Base-by-base conservation (phyloP, 2,113 vertebrate genomes). In the Eidolon helvum region DNA sequence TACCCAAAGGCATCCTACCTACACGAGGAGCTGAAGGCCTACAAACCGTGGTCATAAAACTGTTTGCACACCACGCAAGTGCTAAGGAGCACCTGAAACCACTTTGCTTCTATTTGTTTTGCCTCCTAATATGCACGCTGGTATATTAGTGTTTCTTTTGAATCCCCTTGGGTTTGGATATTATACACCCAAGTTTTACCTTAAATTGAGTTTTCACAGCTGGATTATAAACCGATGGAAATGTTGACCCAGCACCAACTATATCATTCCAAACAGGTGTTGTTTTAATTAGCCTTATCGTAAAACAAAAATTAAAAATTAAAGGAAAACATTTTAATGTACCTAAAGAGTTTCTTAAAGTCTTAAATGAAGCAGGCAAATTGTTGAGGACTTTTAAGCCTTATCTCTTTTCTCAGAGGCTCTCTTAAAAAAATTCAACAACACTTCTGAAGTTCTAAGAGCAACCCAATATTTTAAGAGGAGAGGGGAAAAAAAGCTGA, bases 211-310 rank as follows among this genome's bases (percentile, higher is more conserved):
- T 98, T 99, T 99, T 99, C 98, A 98, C 98, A 99, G 99, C 98
- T 99, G 99, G 97, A 96, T 98, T 97, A 98, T 98, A 98, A 99
- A 98, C 97, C 94, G 97, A 94, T 98, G 98, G 98, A 98, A 99
- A 99, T 98, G 97, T 98, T 99, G 98, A 98, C 98, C 96, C 93
- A 98, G 98, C 93, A 97, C 97, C 97, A 97, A 94, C 98, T 97
- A 66, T 98, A 98, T 98, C 98, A 98, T 87, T 98, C 96, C 96
- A 97, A 98, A 97, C 98, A 98, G 98, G 98, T 98, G 98, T 98
- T 98, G 98, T 69, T 97, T 93, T 98, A 98, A 98, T 94, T 98
- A 98, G 96, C 87, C 96, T 98, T 98, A 96, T 96, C 86, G 93
- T 98, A 98, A 98, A 99, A 98, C 97, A 98, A 98, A 98, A 97